These are phyloP conservation scores for Prenolepis imparis DNA, from an alignment of 2,888 invertebrate genomes.

Conservation along the genomic window DNA sequence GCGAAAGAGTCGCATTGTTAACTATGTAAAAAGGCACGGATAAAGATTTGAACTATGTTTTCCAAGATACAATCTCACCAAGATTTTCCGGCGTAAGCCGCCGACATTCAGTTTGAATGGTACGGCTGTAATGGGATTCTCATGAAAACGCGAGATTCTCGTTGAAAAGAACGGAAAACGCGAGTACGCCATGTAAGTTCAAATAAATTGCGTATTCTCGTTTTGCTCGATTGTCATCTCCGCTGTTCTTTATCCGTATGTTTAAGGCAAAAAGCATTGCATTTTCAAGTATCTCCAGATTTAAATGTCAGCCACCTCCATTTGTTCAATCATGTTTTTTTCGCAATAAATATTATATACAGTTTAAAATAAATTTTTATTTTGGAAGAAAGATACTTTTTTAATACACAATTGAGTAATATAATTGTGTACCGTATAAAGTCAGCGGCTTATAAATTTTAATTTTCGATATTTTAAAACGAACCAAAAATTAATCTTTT, in stretches of 20 bases:
- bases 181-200: constrained; percentile 41
- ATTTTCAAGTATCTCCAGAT: background rate
- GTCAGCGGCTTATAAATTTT: too few relatives aligned
- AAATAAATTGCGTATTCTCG: constrained; percentile 62
- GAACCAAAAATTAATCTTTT: too few relatives aligned
- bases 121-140: constrained; percentile 72
- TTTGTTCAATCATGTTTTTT: background rate
- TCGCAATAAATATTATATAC: background rate
- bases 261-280: background rate
- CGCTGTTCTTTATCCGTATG: background rate
- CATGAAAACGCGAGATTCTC: constrained; percentile 53
- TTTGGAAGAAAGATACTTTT: background rate
- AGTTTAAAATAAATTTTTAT: constrained; percentile 12
- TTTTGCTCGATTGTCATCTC: constrained; percentile 41
- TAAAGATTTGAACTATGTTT: constrained; percentile 69
- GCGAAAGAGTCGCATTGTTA: constrained; percentile 4
- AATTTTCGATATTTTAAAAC: too few relatives aligned
- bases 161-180: constrained; percentile 56
- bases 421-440: too few relatives aligned
- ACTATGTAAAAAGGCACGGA: constrained; percentile 37
- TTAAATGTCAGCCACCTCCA: background rate
- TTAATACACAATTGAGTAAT: too few relatives aligned
- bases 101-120: constrained; percentile 68
- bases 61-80: constrained; percentile 71
- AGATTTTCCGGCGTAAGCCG: constrained; percentile 71